These are phyloP conservation scores for Drosophila nigromelanica DNA, from an alignment of 1,140 invertebrate species.

Conservation along the genomic window DNA sequence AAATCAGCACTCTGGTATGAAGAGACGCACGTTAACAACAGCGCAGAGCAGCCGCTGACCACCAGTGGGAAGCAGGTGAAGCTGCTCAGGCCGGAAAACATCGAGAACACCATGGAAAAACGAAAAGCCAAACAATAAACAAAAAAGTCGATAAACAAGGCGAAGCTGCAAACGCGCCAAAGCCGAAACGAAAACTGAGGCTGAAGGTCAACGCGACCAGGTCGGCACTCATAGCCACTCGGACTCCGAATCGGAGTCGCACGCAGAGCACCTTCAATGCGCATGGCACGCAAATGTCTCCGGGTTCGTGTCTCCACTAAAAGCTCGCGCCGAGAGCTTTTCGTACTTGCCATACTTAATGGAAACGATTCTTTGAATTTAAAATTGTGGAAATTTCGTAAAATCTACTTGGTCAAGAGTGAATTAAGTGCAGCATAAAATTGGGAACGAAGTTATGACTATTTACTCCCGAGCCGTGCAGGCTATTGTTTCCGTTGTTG, in stretches of 20 bases:
- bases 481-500: too few species aligned
- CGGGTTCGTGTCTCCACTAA: conserved; percentile 37
- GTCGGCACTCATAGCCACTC: conserved; percentile 1
- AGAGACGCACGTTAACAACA: conserved; percentile 70
- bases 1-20: background rate
- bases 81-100: conserved; percentile 79
- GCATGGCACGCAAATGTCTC: conserved; percentile 34
- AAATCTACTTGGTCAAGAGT: background rate
- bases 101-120: conserved; percentile 67
- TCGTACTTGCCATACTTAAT: background rate
- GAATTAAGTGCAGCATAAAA: background rate
- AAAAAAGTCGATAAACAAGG: conserved; percentile 52
- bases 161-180: conserved; percentile 50
- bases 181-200: conserved; percentile 60
- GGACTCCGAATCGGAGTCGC: conserved; percentile 19
- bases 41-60: conserved; percentile 78
- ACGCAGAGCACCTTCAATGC: conserved; percentile 37
- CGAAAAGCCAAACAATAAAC: conserved; percentile 63
- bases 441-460: too few species aligned
- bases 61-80: conserved; percentile 82
- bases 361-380: too few species aligned
- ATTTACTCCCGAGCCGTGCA: too few species aligned
- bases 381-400: too few species aligned
- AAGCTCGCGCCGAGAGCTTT: conserved; percentile 25
- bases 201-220: conserved; percentile 69